Evolutionary conservation across 2,113 vertebrate genomes (phyloP).

Genomic region (Tragelaphus scriptus): DNA sequence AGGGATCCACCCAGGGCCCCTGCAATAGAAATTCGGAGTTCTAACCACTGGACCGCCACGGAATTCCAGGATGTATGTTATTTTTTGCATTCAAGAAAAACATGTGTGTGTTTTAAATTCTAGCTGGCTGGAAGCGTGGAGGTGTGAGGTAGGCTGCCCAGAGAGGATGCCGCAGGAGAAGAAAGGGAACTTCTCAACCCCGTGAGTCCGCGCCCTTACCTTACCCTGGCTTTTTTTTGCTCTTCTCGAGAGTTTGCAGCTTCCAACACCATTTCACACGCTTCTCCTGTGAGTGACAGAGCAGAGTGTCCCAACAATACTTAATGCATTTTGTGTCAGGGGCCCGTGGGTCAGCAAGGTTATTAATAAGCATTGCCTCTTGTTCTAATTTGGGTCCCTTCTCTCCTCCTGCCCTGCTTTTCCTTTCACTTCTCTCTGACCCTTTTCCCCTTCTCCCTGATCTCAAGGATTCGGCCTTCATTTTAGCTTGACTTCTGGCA

Average conservation of each 20-base stretch:
- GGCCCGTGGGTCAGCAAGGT: slow-evolving; percentile 72
- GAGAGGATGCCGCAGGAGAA: background rate
- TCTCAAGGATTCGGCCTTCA: background rate
- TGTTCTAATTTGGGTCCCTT: slow-evolving; percentile 62
- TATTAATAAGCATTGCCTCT: slow-evolving; percentile 69
- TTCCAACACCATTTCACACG: background rate
- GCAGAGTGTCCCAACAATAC: slow-evolving; percentile 55
- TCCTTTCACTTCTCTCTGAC: slow-evolving; percentile 38
- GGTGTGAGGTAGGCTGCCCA: background rate
- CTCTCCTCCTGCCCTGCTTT: slow-evolving; percentile 64
- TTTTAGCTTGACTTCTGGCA: background rate
- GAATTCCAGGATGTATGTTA: background rate
- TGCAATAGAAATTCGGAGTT: background rate
- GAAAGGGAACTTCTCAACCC: fast-evolving
- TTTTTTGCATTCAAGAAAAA: background rate
- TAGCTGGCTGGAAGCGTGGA: background rate
- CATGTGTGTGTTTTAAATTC: background rate
- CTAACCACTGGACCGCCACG: background rate
- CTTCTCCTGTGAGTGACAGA: slow-evolving; percentile 32
- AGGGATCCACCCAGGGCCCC: background rate
- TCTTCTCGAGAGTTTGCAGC: background rate
- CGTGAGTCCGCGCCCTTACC: background rate
- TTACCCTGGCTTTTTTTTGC: background rate
- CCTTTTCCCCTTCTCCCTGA: slow-evolving; percentile 38
- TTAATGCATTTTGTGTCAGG: slow-evolving; percentile 58